These are phyloP conservation scores for Lissonota sp. DNA, from an alignment of 2,888 invertebrate species.

Conservation along the genomic window DNA sequence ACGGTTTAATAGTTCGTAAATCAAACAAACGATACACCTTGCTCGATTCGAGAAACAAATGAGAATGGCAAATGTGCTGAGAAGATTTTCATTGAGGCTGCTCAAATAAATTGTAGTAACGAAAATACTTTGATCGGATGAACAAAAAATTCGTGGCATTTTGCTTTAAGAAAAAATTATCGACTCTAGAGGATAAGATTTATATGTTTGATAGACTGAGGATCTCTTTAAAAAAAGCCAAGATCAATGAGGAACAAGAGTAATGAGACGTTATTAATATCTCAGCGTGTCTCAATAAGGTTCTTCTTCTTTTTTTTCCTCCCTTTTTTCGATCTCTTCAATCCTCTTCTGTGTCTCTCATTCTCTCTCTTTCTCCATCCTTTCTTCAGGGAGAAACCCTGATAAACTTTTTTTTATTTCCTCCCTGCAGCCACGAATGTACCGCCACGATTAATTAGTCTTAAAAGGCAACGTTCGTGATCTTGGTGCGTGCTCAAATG, in stretches of 20 bases:
- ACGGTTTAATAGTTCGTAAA: slow-evolving; percentile 63
- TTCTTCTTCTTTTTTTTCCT: slow-evolving; percentile 3
- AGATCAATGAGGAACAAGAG: slow-evolving; percentile 1
- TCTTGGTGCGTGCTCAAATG: slow-evolving; percentile 30
- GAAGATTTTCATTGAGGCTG: slow-evolving; percentile 29
- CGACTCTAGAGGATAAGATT: slow-evolving; percentile 6
- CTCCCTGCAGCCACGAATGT: slow-evolving; percentile 11
- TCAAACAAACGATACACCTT: slow-evolving; percentile 68
- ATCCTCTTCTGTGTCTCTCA: neutral
- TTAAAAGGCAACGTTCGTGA: slow-evolving; percentile 25
- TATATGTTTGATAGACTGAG: slow-evolving; percentile 7
- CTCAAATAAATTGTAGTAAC: neutral
- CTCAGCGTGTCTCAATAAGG: slow-evolving; percentile 20
- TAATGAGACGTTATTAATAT: slow-evolving; percentile 26
- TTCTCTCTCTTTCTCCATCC: neutral
- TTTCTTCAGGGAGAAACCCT: too few species aligned
- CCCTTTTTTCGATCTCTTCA: neutral
- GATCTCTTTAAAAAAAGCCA: neutral
- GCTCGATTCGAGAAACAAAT: slow-evolving; percentile 52
- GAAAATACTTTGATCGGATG: neutral
- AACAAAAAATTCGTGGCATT: too few species aligned
- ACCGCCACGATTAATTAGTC: slow-evolving; percentile 33
- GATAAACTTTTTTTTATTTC: slow-evolving; percentile 20
- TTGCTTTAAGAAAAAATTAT: neutral
- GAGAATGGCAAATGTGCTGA: neutral